Base-by-base conservation (phyloP, 1,140 invertebrate genomes). In the Conopomorpha cramerella region DNA sequence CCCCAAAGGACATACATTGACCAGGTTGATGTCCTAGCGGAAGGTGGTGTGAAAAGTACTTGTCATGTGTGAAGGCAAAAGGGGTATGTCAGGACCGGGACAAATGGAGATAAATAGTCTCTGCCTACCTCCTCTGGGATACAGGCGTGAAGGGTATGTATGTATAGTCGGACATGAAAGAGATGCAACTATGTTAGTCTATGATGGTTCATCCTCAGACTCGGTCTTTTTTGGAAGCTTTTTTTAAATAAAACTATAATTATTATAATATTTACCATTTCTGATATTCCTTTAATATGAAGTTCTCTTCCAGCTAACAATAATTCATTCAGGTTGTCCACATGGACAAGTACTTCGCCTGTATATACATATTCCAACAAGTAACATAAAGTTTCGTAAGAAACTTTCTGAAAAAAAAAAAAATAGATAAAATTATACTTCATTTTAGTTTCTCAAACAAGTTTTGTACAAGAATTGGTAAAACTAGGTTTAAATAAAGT, bases 321-420 rank as follows among this genome's bases (percentile, higher is more conserved):
- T 51, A 79, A 79, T 6, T 43, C 30, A 31, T 49, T 25, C 14
- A 79, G 38, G 38, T 60, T 47, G 16, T 62, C 65, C 16, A 62
- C 58, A 16, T 53, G 53, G 2, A 79, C 59, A 15, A 60, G 17
- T 1, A 67, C 77, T 40, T 78, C 70, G 8, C 76, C 76, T 13
- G 70, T 76, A 36, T 78, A 78, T 33, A 78, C 60, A 38, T 78
- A 78, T 41, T 77, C 70, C 18, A 78, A 46, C 19, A 78, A 41
- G 13, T 51, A 45, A 29, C 52, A 55, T 25, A 78, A 40, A 27
- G 56, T 65, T 43, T 52, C 41, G 42, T 74, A 57, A 10, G 64
- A 57, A 16, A 78, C 48, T 55, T 78, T 67, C 76, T 78, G 55
- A 36, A 73, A 71, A 18, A 30, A 11, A 36, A 73, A 71, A 18